Base-by-base conservation (phyloP, 2,113 vertebrate species). In the Paramormyrops kingsleyae region DNA sequence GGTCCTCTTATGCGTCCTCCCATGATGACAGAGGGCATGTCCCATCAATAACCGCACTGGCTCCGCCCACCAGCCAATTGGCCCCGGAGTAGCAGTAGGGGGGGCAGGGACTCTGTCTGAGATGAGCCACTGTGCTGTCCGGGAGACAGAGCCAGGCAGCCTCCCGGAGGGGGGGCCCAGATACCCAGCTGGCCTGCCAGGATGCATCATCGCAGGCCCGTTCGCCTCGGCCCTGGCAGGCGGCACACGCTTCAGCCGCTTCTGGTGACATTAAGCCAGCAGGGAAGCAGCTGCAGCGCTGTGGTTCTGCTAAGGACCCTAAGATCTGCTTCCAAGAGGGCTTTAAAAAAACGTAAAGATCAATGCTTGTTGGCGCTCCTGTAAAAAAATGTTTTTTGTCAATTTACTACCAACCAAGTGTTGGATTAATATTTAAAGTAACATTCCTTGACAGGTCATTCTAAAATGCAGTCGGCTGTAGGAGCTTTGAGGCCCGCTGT, bases 371-470 rank as follows among this genome's bases (percentile, higher is more conserved):
- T 47, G 83, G 39, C 5, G 9, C 44, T 47, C 44, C 17, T 80
- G 74, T 80, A 42, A 42, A 42, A 70, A 46, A 12, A 84, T 84
- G 31, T 24, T 84, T 84, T 47, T 84, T 80, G 31, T 80, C 74
- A 80, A 80, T 80, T 80, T 46, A 84, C 83, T n/a, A 47, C 44
- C 83, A 84, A 80, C n/a, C 15, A 39, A 42, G 31, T 39, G 70
- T 39, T 39, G 35, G 83, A 84, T 46, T 47, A 46, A 84, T 84
- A 46, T 84, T 47, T 84, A 47, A 84, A 84, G 83, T 84, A 47
- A 47, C 44, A 84, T 84, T 84, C 17, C 83, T 84, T 84, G 44
- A 84, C 83, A 44, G 19, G 83, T 84, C 83, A 84, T 84, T 84
- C 83, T 46, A 84, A 84, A 24, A 84, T 47, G 44, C 21, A 47